Evolutionary conservation across 2,797 vertebrate genomes (phyloP).

Genomic region (Cuniculus paca): DNA sequence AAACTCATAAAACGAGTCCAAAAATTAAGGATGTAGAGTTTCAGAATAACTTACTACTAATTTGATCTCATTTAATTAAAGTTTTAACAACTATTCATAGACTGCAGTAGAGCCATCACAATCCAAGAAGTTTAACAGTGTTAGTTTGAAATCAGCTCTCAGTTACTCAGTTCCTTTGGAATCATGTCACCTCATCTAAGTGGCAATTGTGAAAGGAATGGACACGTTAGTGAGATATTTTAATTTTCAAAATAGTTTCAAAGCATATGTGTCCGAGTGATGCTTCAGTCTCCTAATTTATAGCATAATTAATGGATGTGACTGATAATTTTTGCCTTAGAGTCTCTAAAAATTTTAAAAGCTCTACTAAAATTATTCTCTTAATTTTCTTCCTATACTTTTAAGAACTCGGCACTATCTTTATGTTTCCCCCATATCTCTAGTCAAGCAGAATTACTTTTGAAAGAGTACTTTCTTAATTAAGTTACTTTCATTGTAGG

Average conservation of each 20-base stretch:
- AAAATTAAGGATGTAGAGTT: constrained; percentile 27
- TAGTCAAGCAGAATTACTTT: constrained; percentile 43
- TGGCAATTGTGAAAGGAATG: not conserved
- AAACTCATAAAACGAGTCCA: constrained; percentile 5
- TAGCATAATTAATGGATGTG: not conserved
- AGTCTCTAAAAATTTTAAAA: constrained; percentile 40
- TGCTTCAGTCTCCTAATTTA: constrained; percentile 33
- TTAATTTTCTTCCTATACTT: constrained; percentile 42
- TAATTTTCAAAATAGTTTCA: constrained; percentile 26
- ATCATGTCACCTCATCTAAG: not conserved
- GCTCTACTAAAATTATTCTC: constrained; percentile 16
- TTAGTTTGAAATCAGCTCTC: not conserved
- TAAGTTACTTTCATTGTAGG: constrained; percentile 86
- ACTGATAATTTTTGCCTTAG: constrained; percentile 39
- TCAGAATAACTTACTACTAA: constrained; percentile 48
- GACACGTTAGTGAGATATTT: not conserved
- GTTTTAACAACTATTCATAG: not conserved
- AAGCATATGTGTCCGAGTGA: not conserved
- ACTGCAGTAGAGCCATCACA: not conserved
- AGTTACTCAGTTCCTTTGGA: constrained; percentile 10
- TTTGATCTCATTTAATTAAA: constrained; percentile 42
- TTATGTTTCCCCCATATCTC: not conserved
- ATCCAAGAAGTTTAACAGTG: not conserved
- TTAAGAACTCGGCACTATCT: constrained; percentile 6
- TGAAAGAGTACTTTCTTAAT: constrained; percentile 20